Base-by-base conservation (phyloP, 1,140 invertebrate genomes). In the Calliphora vicina region DNA sequence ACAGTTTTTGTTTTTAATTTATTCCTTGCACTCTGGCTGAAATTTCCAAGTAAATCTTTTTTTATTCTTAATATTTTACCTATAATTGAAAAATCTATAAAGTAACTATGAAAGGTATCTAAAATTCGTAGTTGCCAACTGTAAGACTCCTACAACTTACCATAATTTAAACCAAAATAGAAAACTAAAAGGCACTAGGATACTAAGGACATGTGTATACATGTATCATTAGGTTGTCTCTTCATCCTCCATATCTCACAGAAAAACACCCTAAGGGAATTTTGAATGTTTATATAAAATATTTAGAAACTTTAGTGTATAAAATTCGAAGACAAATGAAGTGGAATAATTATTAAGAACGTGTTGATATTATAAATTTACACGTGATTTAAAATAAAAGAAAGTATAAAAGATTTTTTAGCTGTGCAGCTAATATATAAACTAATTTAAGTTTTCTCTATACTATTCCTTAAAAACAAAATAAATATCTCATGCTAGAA, bases 301-400 rank as follows among this genome's bases (percentile, higher is more conserved):
- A 43, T 43, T 43, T 43, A 43, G 12, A 43, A n/a, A n/a, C n/a
- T n/a, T n/a, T n/a, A n/a, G n/a, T n/a, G n/a, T n/a, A 6, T n/a
- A 15, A 50, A 13, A 50, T 50, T 50, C 17, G 35, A 35, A 50
- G 12, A 23, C 20, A 67, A 67, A 67, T 67, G 61, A 67, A 67
- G 61, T 67, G 61, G 61, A 67, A 67, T 67, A 67, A 67, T 67
- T 25, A 67, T 20, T 67, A 67, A 67, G 20, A 67, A 67, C 61
- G 61, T 67, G 61, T 67, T 67, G 61, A 67, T 67, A 67, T 23
- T 67, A 67, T n/a, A 23, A 67, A 67, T 67, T 67, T 67, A 67
- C 61, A 67, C 61, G 61, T 67, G 61, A 67, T 67, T 67, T 67
- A 23, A 67, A 50, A 43, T 5, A 43, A 43, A 50, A 4, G 45